Percentiles rank a stretch among this genome's conserved stretches.
Conservation (phyloP, 2,888 invertebrate genomes). For the Vanessa cardui region DNA sequence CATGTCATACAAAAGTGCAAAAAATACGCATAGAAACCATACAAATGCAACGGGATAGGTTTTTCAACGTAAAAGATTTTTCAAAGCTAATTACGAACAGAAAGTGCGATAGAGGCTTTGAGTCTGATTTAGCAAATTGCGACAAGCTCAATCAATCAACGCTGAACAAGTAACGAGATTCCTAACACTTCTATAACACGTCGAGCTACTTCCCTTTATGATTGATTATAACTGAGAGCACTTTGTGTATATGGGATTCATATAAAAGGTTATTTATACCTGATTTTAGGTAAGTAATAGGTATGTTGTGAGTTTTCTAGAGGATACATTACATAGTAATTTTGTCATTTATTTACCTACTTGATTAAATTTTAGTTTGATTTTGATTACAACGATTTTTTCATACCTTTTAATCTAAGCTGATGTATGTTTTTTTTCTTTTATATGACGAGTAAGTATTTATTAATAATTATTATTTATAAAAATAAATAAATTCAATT, state of each 20-base stretch:
- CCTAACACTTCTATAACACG: conserved; percentile 11
- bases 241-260: neutral
- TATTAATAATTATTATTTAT: too few species aligned
- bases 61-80: neutral
- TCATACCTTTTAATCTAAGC: too few species aligned
- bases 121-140: conserved; percentile 19
- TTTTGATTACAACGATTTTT: too few species aligned
- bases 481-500: too few species aligned
- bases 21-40: neutral
- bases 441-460: too few species aligned
- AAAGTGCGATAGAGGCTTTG: neutral
- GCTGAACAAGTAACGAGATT: conserved; percentile 16
- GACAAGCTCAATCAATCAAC: conserved; percentile 21
- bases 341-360: too few species aligned
- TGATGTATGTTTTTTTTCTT: too few species aligned
- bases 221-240: conserved; percentile 10
- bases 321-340: too few species aligned
- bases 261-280: neutral
- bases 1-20: too few species aligned
- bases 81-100: conserved; percentile 1
- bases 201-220: conserved; percentile 8
- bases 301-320: too few species aligned
- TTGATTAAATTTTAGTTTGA: too few species aligned
- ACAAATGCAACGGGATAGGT: neutral
- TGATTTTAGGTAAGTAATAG: neutral